phyloP scores from a whole-genome alignment of 2,113 vertebrate species.

The Dasypus novemcinctus region DNA sequence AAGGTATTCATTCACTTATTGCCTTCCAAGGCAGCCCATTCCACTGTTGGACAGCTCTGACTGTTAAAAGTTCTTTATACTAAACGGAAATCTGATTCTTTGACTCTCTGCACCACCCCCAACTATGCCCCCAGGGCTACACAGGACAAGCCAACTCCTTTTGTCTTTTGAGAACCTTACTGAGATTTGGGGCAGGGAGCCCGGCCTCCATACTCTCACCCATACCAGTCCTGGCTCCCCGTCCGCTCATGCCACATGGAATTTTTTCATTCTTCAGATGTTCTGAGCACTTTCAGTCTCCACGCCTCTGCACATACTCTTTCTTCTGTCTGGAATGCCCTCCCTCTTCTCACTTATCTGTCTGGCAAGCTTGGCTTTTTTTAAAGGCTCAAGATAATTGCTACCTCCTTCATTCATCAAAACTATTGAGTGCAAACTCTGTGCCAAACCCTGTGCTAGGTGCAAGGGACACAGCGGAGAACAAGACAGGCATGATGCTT shows the following conservation, averaged over 20 bases:
- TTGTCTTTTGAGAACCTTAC: neutral
- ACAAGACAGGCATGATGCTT: neutral
- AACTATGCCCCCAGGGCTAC: neutral
- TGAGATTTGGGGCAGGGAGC: neutral
- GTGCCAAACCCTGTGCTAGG: neutral
- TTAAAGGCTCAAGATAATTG: neutral
- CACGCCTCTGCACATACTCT: neutral
- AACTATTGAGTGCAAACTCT: neutral
- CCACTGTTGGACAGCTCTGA: conserved; percentile 35
- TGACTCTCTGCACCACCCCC: neutral
- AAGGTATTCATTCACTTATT: neutral
- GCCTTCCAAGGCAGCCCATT: neutral
- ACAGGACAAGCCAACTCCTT: neutral
- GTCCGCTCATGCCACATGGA: neutral
- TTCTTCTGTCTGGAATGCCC: neutral
- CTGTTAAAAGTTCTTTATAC: conserved; percentile 18
- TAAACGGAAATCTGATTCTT: conserved; percentile 16
- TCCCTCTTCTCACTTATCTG: neutral
- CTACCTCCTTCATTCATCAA: neutral
- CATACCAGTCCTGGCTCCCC: neutral
- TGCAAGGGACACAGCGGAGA: neutral
- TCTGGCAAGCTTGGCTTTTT: neutral
- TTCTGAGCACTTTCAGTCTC: neutral
- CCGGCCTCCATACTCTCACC: neutral
- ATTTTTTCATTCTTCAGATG: neutral